Conservation (phyloP, 2,113 vertebrate species). For the Psilopsiagon aurifrons region DNA sequence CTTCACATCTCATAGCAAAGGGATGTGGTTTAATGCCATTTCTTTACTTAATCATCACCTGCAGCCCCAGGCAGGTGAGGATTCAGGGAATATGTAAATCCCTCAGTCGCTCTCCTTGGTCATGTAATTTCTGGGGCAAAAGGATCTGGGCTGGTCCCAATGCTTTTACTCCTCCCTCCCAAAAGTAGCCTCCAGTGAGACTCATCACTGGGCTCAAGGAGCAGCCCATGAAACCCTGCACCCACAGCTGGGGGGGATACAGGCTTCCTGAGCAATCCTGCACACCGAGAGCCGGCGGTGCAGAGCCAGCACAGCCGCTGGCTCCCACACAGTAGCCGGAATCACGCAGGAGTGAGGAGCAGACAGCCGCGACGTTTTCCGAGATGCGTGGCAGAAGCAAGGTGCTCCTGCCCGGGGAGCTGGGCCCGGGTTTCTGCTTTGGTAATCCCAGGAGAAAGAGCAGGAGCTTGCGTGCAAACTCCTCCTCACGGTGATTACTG, state of each 20-base stretch:
- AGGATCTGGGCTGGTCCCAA: background rate
- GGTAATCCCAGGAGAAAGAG: background rate
- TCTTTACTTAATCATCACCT: background rate
- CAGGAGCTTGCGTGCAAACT: background rate
- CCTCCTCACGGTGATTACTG: background rate
- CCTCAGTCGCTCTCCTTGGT: background rate
- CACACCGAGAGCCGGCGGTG: background rate
- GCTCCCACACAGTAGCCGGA: rapidly evolving
- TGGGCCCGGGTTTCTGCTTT: background rate
- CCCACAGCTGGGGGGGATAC: rapidly evolving
- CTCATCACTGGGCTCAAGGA: background rate
- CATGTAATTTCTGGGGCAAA: background rate
- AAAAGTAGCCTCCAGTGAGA: background rate
- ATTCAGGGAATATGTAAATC: background rate
- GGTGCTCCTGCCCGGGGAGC: background rate
- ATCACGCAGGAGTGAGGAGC: background rate
- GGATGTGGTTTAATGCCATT: background rate
- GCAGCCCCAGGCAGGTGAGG: background rate
- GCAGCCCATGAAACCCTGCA: background rate
- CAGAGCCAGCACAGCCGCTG: background rate
- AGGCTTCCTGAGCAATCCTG: background rate
- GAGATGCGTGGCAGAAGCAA: background rate
- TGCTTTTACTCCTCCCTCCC: background rate
- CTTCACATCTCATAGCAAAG: background rate
- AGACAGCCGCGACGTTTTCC: background rate